Base-by-base conservation (phyloP, 2,797 vertebrate genomes). In the Limnodromus scolopaceus region DNA sequence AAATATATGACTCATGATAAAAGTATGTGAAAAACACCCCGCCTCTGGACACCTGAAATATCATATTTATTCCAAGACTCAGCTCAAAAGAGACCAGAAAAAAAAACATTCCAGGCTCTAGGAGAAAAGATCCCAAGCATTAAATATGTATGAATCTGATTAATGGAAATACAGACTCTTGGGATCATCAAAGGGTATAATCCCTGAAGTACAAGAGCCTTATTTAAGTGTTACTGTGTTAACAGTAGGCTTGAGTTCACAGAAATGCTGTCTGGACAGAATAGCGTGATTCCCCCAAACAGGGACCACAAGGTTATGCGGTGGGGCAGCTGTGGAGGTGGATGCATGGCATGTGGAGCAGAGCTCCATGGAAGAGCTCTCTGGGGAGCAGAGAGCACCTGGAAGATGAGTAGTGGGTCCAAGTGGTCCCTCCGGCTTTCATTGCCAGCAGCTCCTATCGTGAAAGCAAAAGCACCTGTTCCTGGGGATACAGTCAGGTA, bases 401-500 rank as follows among this genome's bases (percentile, higher is more conserved):
- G 70, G 27, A 46, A 48, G 36, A 51, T 7, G 27, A 28, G 22
- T 43, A 13, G 2, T 46, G 43, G 46, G 48, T 68, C 70, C 48
- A 24, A 11, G 65, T 80, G 43, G 32, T 68, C 18, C 34, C 20
- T 49, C 8, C 9, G 1, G 6, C 7, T 93, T 81, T 46, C 13
- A 11, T 46, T 46, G 36, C 39, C 19, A 54, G 18, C 4, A 10
- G 32, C 27, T 79, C 48, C 24, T 25, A 7, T 3, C 2, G 1
- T 34, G 57, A 48, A 70, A 61, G 28, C 0, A 0, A 4, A 70
- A 61, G 27, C 3, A 0, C 11, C 28, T 6, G 7, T 63, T 15
- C 41, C 24, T 63, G 23, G 43, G 51, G 57, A 24, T 46, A 13
- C 9, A 3, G 0, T 39, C 24, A 61, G 34, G 24, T 71, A 54